Conservation (phyloP, 2,113 vertebrate genomes). For the Festucalex cinctus region DNA sequence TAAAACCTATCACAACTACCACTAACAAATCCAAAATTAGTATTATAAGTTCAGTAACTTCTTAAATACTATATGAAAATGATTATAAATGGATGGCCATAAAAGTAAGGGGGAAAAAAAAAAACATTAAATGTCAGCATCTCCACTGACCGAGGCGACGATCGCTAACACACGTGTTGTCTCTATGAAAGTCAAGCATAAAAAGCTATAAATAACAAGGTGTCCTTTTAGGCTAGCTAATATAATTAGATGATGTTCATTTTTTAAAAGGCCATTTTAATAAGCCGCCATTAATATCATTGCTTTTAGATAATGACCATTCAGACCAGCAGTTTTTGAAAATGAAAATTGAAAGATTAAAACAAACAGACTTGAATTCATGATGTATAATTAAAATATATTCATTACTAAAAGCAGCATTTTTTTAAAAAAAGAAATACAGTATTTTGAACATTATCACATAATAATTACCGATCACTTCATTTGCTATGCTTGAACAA, state of each 20-base stretch:
- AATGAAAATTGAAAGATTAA: background rate
- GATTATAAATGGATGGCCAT: conserved; percentile 11
- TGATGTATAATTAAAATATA: background rate
- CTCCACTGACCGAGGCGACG: conserved; percentile 37
- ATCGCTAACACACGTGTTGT: conserved; percentile 33
- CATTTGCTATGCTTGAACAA: background rate
- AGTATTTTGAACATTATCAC: background rate
- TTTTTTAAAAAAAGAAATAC: background rate
- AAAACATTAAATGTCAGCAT: conserved; percentile 59
- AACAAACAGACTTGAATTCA: too few relatives aligned
- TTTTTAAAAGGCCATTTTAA: conserved; percentile 53
- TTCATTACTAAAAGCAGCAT: background rate
- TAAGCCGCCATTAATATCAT: conserved; percentile 45
- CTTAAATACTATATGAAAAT: background rate
- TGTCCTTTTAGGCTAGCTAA: conserved; percentile 60
- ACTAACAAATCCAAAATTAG: background rate
- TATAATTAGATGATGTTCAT: conserved; percentile 56
- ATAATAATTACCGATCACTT: background rate
- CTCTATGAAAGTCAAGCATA: conserved; percentile 47
- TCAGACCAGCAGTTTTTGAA: background rate
- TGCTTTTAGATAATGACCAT: conserved; percentile 15
- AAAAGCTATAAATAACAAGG: conserved; percentile 58
- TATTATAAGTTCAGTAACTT: background rate
- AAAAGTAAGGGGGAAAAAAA: conserved; percentile 17
- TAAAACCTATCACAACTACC: background rate